Percentiles rank a stretch among this genome's conserved stretches.
These are phyloP conservation scores for Oncorhynchus kisutch DNA, from an alignment of 2,113 vertebrate genomes.

Conservation along the genomic window DNA sequence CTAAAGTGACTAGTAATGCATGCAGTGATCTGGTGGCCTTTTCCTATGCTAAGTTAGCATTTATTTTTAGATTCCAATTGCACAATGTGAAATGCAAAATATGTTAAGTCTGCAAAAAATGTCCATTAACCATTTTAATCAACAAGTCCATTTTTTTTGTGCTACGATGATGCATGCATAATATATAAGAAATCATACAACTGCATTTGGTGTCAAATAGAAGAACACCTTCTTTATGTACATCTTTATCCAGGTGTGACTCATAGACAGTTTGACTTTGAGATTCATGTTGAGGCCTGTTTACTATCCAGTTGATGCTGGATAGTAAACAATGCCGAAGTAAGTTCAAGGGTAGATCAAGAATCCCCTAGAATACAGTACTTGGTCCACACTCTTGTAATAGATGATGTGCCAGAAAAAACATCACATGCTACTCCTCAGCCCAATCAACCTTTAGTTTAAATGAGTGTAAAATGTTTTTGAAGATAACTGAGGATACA, in stretches of 20 bases:
- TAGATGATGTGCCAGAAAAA: no score
- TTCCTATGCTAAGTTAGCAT: constrained; percentile 53
- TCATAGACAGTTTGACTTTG: no score
- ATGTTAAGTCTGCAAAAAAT: constrained; percentile 48
- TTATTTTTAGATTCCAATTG: constrained; percentile 63
- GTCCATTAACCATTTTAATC: constrained; percentile 53
- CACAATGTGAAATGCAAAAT: constrained; percentile 49
- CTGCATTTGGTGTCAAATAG: constrained; percentile 46
- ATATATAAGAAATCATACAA: constrained; percentile 46
- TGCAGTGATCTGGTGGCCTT: constrained; percentile 42
- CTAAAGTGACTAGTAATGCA: constrained; percentile 36
- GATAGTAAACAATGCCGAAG: no score
- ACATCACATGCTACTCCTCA: no score
- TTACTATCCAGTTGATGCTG: no score
- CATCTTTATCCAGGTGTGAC: constrained; percentile 47
- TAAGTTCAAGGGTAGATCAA: no score
- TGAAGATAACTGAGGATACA: no score
- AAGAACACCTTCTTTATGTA: constrained; percentile 15
- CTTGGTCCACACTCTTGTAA: no score
- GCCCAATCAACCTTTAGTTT: no score
- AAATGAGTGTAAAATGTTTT: no score
- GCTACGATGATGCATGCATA: constrained; percentile 42
- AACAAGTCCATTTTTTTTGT: constrained; percentile 39
- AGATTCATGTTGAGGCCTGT: no score
- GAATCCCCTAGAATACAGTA: neutral